Conservation (phyloP, 2,888 invertebrate genomes). For the Melinaea menophilus region DNA sequence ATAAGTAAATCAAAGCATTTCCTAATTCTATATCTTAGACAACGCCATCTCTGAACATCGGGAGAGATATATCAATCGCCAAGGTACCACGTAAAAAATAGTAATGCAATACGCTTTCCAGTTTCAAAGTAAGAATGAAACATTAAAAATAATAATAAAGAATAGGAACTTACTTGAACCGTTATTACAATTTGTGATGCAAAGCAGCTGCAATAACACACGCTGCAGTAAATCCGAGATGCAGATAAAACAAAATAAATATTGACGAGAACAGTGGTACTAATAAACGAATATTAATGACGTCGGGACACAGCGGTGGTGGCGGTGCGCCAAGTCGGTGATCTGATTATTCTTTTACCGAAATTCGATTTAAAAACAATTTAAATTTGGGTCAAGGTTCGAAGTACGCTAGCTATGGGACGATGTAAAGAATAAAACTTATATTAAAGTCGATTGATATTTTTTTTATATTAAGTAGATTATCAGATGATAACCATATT, state of each 20-base stretch:
- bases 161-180: not conserved
- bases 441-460: too few relatives aligned
- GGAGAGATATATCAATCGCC: too few relatives aligned
- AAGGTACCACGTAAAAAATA: too few relatives aligned
- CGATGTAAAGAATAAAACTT: too few relatives aligned
- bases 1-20: not conserved
- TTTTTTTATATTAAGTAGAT: too few relatives aligned
- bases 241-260: slow-evolving; percentile 23
- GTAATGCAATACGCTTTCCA: too few relatives aligned
- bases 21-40: too few relatives aligned
- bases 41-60: too few relatives aligned
- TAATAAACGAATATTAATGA: slow-evolving; percentile 56
- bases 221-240: slow-evolving; percentile 7
- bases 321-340: slow-evolving; percentile 55
- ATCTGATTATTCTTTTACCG: slow-evolving; percentile 34
- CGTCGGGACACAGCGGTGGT: slow-evolving; percentile 46
- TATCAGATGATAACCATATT: too few relatives aligned
- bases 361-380: slow-evolving; percentile 31
- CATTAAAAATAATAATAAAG: not conserved
- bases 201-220: slow-evolving; percentile 3
- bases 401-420: not conserved
- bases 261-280: slow-evolving; percentile 25
- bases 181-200: not conserved
- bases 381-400: slow-evolving; percentile 25
- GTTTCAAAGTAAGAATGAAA: too few relatives aligned